Base-by-base conservation (phyloP, 2,797 vertebrate species). In the Rhinogobio ventralis region DNA sequence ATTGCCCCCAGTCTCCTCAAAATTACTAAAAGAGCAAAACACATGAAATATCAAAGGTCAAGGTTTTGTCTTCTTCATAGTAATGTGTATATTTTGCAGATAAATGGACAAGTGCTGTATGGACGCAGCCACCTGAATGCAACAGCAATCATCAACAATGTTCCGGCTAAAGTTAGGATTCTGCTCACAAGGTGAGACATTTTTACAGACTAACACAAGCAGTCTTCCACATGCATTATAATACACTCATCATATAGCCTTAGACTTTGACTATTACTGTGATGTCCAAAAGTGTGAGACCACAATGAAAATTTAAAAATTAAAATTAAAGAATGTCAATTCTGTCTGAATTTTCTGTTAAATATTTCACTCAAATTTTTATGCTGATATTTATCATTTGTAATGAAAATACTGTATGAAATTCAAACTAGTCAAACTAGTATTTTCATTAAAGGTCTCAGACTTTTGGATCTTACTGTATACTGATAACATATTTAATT, bases 101-200 rank as follows among this genome's bases (percentile, higher is more conserved):
- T 99, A 93, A 99, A 99, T 90, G 97, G 96, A 25, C 97, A 99
- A 90, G 96, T 97, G 90, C 93, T 99, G 23, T 98, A 97, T 79
- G 97, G 97, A 86, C 96, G 94, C 55, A 98, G 97, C 91, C 97
- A 97, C 88, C 96, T 98, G 89, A 98, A 98, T 86, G 97, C 97
- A 83, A 95, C 96, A 73, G 95, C 96, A 57, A 96, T 98, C 91
- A 97, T 99, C 90, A 96, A 96, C 89, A 96, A 95, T 53, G 94
- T 96, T 75, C 95, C 96, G 11, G 95, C 96, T 88, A 97, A 95
- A 95, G 97, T 98, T 86, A 96, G 95, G 94, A 96, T 99, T 39
- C 94, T 99, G 86, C 97, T 98, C 91, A 95, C 97, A 90, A 97
- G 98, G 98, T 98, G 91, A 80, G 90, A 88, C 4, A 62, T 25